Evolutionary conservation across 2,113 vertebrate species (phyloP).

Genomic region (Tor tambroides): DNA sequence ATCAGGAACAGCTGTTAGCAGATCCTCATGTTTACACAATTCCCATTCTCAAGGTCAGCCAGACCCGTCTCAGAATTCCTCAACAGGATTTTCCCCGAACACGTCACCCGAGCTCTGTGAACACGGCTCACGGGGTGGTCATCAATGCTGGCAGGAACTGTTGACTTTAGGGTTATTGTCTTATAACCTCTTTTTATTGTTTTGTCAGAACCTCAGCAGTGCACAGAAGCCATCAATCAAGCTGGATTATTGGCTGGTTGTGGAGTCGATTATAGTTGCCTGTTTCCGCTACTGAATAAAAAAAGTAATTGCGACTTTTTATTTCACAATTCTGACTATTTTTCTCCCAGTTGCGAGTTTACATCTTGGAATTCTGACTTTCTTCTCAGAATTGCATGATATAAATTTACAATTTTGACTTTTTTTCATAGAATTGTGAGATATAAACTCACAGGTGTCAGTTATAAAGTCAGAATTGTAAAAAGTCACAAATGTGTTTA

Average conservation of each 20-base stretch:
- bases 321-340: no score
- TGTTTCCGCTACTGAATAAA: neutral
- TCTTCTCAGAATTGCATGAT: neutral
- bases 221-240: neutral
- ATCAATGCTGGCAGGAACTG: neutral
- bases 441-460: neutral
- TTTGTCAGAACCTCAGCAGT: neutral
- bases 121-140: neutral
- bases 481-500: no score
- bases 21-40: slow-evolving; percentile 43
- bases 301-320: no score
- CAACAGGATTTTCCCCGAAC: slow-evolving; percentile 39
- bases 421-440: no score
- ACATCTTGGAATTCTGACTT: no score
- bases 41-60: slow-evolving; percentile 29
- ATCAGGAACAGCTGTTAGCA: slow-evolving; percentile 51
- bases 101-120: neutral
- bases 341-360: no score
- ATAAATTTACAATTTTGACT: no score
- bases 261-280: neutral
- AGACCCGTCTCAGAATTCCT: slow-evolving; percentile 34
- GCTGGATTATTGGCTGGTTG: neutral
- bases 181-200: neutral
- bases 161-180: slow-evolving; percentile 8
- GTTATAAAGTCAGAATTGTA: no score